These are phyloP conservation scores for Drosophila yooni DNA, from an alignment of 2,888 invertebrate genomes.

Conservation along the genomic window DNA sequence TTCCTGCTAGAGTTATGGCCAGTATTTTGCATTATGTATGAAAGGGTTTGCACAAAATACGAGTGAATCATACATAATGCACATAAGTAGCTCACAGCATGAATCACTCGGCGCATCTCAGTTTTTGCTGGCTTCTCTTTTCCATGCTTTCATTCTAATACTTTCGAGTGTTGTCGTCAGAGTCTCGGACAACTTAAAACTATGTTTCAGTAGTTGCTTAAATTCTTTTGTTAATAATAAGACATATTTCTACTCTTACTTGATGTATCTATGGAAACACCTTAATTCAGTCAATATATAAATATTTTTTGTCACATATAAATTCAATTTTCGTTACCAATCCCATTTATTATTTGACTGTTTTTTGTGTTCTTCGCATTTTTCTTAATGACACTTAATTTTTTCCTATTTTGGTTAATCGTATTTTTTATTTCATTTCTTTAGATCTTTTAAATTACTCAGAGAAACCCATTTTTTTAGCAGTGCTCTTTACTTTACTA, in stretches of 20 bases:
- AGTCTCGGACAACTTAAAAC: not conserved
- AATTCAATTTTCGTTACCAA: not conserved
- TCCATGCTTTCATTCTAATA: not conserved
- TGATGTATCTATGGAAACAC: not conserved
- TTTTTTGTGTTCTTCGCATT: not conserved
- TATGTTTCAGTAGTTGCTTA: not conserved
- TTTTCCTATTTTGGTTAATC: not conserved
- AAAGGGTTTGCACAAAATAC: conserved; percentile 17
- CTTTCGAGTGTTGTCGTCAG: not conserved
- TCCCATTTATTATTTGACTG: not conserved
- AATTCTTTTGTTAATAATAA: not conserved
- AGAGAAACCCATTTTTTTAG: not conserved
- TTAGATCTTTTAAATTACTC: not conserved
- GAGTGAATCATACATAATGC: conserved; percentile 22
- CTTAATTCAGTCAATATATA: not conserved
- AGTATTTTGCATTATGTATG: conserved; percentile 30
- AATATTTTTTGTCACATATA: too few species aligned
- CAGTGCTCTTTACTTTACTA: not conserved
- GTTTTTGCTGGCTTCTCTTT: conserved; percentile 4
- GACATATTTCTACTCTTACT: not conserved
- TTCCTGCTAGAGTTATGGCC: conserved; percentile 19
- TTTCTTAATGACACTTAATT: not conserved
- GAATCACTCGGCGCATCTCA: conserved; percentile 24
- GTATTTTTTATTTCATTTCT: too few species aligned
- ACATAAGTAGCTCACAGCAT: conserved; percentile 35